phyloP scores from a whole-genome alignment of 1,140 invertebrate genomes.

The Panagrolaimus sp. region DNA sequence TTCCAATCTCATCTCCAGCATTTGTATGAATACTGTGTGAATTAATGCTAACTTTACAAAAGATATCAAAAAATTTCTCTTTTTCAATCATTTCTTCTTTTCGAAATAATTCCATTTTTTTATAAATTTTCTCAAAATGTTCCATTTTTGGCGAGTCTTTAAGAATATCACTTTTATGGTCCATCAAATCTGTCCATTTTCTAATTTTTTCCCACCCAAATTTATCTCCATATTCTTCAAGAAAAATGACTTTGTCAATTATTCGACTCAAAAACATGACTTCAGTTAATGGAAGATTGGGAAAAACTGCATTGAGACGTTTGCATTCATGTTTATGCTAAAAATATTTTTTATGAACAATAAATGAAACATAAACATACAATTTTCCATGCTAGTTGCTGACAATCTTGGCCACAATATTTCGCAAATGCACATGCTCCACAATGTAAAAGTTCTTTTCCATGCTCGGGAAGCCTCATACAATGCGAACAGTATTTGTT shows the following conservation, averaged over 20 bases:
- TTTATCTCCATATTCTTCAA: conserved; percentile 44
- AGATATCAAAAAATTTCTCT: conserved; percentile 45
- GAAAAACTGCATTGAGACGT: conserved; percentile 26
- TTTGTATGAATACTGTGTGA: conserved; percentile 50
- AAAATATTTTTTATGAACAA: not conserved
- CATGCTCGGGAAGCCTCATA: conserved; percentile 28
- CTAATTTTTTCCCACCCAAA: conserved; percentile 40
- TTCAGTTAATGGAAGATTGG: conserved; percentile 49
- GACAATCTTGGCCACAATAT: conserved; percentile 49
- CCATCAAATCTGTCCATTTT: conserved; percentile 30
- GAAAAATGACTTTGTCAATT: conserved; percentile 38
- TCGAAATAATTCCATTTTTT: conserved; percentile 38
- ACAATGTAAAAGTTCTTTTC: conserved; percentile 38
- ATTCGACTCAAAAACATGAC: conserved; percentile 48
- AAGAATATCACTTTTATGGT: conserved; percentile 41
- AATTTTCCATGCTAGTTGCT: conserved; percentile 42
- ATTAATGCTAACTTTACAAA: conserved; percentile 50
- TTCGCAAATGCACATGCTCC: conserved; percentile 35
- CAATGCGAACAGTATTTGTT: conserved; percentile 43
- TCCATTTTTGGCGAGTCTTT: conserved; percentile 37
- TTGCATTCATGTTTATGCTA: not conserved
- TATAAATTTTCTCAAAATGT: conserved; percentile 45
- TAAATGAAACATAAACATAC: conserved; percentile 28
- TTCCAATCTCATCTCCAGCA: conserved; percentile 45
- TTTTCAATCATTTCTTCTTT: conserved; percentile 37